Evolutionary conservation across 2,888 invertebrate species (phyloP), one percentile per base, ranked within the genome.

Genomic region (Clitarchus hookeri): DNA sequence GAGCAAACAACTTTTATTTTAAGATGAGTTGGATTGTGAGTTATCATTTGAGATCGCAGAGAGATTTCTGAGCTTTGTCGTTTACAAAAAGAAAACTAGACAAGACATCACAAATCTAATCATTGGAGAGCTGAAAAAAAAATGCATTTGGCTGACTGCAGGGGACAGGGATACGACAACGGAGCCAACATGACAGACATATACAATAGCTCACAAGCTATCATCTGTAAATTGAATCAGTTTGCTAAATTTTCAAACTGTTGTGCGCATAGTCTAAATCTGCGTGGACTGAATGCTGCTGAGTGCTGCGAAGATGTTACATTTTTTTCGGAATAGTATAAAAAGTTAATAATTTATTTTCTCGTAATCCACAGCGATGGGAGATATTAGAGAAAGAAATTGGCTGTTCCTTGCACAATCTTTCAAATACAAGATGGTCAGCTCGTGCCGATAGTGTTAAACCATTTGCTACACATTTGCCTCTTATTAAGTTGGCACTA

Each of bases 271-370:
- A 44, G 44, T n/a, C 44, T 84, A 23, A 84, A 44, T 44, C 48
- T 44, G 13, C 44, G 53, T 84, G 84, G 44, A 16, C 0, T 23
- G 27, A 48, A 84, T 44, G 84, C 44, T 44, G 84, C 84, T 84
- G 84, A 84, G 44, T 84, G 84, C 48, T 84, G 82, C 83, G 19
- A 65, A 25, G 27, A 85, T 19, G 83, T 48, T 84, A 13, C n/a
- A 83, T 44, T 44, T 84, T 84, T 84, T 84, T 84, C 44, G 44
- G 53, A 44, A 84, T 44, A 25, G 84, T n/a, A 25, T 26, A 83
- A 27, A 36, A 83, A 36, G 16, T 16, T 82, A 0, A 83, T 16
- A 86, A 85, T 8, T 79, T 79, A 11, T 79, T 79, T n/a, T 2
- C 79, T 26, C 79, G 79, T 4, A 79, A 23, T 23, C 79, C 79